phyloP scores from a whole-genome alignment of 2,113 vertebrate genomes.

The Nanorana parkeri region DNA sequence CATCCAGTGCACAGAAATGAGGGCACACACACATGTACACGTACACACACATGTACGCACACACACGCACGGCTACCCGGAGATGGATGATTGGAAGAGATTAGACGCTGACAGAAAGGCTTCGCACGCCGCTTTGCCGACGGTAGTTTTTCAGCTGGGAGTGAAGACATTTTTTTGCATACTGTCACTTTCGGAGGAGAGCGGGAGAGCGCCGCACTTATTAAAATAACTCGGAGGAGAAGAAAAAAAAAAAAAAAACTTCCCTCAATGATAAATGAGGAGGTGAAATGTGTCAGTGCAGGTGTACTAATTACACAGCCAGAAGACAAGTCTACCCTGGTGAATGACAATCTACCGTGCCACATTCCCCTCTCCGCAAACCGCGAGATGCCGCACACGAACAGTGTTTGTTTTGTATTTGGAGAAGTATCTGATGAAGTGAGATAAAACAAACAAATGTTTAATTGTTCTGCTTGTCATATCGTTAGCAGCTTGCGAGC shows the following conservation, averaged over 20 bases:
- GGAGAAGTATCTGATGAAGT: conserved; percentile 42
- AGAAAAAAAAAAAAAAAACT: too few relatives aligned
- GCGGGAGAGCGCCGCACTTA: not conserved
- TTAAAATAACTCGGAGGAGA: conserved; percentile 10
- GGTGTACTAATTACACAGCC: conserved; percentile 47
- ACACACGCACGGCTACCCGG: too few relatives aligned
- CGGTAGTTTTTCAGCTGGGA: too few relatives aligned
- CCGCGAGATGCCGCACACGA: not conserved
- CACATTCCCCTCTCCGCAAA: not conserved
- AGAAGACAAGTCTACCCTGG: conserved; percentile 11
- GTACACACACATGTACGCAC: too few relatives aligned
- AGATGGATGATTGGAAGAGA: too few relatives aligned
- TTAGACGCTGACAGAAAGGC: too few relatives aligned
- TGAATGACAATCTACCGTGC: conserved; percentile 35
- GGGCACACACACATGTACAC: too few relatives aligned
- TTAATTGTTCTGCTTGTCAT: conserved; percentile 51
- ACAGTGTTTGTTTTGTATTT: conserved; percentile 47
- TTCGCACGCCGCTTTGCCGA: too few relatives aligned
- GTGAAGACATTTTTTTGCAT: too few relatives aligned
- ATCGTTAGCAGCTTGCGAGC: conserved; percentile 38
- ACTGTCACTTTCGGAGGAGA: not conserved
- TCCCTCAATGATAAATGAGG: conserved; percentile 20
- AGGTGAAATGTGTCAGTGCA: conserved; percentile 36
- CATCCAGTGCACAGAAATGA: too few relatives aligned
- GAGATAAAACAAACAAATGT: conserved; percentile 53